Base-by-base conservation (phyloP, 2,888 invertebrate species). In the Cecidostiba fungosa region DNA sequence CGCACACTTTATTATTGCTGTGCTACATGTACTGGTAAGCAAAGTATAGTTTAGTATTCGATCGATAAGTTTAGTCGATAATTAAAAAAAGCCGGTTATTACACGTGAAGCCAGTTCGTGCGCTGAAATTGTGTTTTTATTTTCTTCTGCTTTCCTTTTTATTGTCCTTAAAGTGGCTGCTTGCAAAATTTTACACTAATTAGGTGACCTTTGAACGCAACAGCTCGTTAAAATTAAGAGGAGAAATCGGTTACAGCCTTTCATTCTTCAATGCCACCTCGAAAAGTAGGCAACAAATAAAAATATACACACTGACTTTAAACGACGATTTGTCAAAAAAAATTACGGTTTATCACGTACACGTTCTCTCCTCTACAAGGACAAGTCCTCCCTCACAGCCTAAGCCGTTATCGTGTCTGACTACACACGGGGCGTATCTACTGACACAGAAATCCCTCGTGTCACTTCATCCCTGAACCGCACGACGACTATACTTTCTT, bases 11-110 rank as follows among this genome's bases (percentile, higher is more conserved):
- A 6, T 54, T 54, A 16, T 1, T 0, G 19, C 50, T 3, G 5
- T 14, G 3, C 4, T 26, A n/a, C 59, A 1, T 59, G 14, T 0
- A n/a, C n/a, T n/a, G n/a, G n/a, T n/a, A 62, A 0, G 19, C n/a
- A 2, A 54, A n/a, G 6, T 54, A n/a, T n/a, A n/a, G n/a, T 19
- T n/a, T 59, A 19, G 54, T 12, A n/a, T 23, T 8, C 23, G 54
- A 77, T 77, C 77, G 77, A 77, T 77, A 77, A 59, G 66, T 77
- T 77, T 77, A 26, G 66, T 77, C 66, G 29, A 77, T 77, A 59
- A 54, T 43, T 19, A 19, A 74, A 50, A 74, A 59, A 59, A 8
- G 0, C 54, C 23, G 66, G 26, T 29, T n/a, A 26, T 66, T 66
- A 29, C 5, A 3, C 26, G 66, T 29, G 0, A 66, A 66, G 47